A percentile compares a stretch with the other conserved stretches of the same genome.
Evolutionary conservation across 2,888 invertebrate species (phyloP).

Genomic region (Fissipunctia ypsillon): DNA sequence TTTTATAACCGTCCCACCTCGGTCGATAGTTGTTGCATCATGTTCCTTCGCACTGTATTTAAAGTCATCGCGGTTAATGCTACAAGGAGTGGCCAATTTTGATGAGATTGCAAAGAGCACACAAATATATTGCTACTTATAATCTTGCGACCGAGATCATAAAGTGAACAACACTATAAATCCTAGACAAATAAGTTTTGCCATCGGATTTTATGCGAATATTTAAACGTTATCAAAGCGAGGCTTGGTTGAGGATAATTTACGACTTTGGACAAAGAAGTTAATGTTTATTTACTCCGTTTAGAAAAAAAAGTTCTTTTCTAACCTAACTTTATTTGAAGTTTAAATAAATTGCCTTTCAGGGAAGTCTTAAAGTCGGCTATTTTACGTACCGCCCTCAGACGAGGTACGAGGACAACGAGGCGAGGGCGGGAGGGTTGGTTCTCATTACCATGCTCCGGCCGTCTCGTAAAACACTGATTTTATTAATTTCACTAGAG

Average conservation of each 20-base stretch:
- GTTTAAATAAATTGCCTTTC: conserved; percentile 64
- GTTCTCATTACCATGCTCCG: conserved; percentile 69
- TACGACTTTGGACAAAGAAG: conserved; percentile 38
- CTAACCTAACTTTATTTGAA: conserved; percentile 53
- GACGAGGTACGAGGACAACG: conserved; percentile 32
- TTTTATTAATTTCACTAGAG: conserved; percentile 69
- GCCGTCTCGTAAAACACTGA: conserved; percentile 65
- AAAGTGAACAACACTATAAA: conserved; percentile 54
- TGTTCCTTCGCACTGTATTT: conserved; percentile 16
- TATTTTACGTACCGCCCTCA: conserved; percentile 54
- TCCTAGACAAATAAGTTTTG: conserved; percentile 44
- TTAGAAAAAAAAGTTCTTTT: conserved; percentile 33
- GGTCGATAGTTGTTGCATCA: conserved; percentile 53
- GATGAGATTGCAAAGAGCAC: conserved; percentile 43
- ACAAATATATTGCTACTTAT: conserved; percentile 44
- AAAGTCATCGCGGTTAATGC: conserved; percentile 29
- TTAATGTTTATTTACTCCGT: conserved; percentile 53
- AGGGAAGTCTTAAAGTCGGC: conserved; percentile 57
- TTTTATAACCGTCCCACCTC: conserved; percentile 62
- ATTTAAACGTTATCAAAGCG: conserved; percentile 54
- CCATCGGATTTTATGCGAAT: conserved; percentile 47
- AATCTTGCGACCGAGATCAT: conserved; percentile 30
- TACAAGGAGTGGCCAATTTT: conserved; percentile 55
- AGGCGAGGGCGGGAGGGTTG: conserved; percentile 40
- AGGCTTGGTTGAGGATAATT: conserved; percentile 32